Conservation (phyloP, 2,113 vertebrate genomes). For the Plecturocebus donacophilus region DNA sequence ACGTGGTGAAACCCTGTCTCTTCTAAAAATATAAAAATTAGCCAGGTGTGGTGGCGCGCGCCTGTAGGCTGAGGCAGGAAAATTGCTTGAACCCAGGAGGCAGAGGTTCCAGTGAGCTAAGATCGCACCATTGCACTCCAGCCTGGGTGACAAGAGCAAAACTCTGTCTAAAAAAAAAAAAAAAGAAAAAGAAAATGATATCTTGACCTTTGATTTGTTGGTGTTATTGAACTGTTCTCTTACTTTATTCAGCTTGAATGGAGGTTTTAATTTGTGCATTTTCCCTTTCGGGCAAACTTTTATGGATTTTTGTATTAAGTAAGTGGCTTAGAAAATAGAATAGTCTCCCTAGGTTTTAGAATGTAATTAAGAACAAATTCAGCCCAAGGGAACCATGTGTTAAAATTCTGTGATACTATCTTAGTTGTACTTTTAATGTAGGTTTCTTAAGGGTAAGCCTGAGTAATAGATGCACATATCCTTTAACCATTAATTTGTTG, state of each 20-base stretch:
- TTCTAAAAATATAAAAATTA: too few species aligned
- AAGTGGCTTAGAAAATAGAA: neutral
- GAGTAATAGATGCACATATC: neutral
- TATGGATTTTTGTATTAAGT: constrained; percentile 48
- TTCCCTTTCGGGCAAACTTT: constrained; percentile 13
- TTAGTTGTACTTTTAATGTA: neutral
- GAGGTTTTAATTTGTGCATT: constrained; percentile 25
- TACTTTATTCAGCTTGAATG: constrained; percentile 33
- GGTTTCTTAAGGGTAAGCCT: neutral
- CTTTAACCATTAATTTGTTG: constrained; percentile 45
- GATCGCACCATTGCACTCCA: too few species aligned
- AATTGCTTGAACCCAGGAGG: too few species aligned
- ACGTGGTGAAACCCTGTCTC: too few species aligned
- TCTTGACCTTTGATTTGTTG: constrained; percentile 34
- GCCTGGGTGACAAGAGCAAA: too few species aligned
- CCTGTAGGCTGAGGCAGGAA: too few species aligned
- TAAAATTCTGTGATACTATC: constrained; percentile 32
- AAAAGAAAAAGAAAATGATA: constrained; percentile 10
- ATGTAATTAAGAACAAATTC: constrained; percentile 42
- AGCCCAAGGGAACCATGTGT: neutral
- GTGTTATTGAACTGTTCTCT: neutral
- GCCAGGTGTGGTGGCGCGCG: too few species aligned
- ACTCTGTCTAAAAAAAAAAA: too few species aligned
- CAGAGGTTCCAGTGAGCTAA: too few species aligned
- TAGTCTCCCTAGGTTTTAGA: constrained; percentile 26